Base-by-base conservation (phyloP, 2,797 vertebrate genomes). In the Lophius americanus region DNA sequence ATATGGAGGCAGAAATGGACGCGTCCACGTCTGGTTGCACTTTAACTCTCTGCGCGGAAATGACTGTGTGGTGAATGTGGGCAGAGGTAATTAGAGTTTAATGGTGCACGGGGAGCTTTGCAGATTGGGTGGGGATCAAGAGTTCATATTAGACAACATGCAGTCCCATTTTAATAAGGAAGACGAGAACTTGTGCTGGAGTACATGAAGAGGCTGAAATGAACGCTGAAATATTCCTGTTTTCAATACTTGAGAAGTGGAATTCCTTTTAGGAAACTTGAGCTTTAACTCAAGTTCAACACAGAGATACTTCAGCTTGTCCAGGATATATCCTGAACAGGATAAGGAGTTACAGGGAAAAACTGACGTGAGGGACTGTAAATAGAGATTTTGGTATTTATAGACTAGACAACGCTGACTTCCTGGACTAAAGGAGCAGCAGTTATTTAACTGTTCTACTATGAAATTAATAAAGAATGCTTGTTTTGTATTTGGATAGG, bases 51-150 rank as follows among this genome's bases (percentile, higher is more conserved):
- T 56, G 82, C 71, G 54, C 66, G 81, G 85, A 83, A 87, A 90
- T 89, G 78, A 87, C 84, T 47, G 49, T 58, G 75, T 86, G 83
- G 89, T 91, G 87, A 84, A 79, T 12, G 38, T 60, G 41, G 75
- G 73, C 79, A 71, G 77, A 73, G 71, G 82, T 90, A 90, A 91
- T 92, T 87, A 85, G 80, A 73, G 48, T 73, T 81, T 90, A 86
- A 90, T 90, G 71, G 77, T 62, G 66, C 81, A 66, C 32, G 54
- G 72, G 63, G 76, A 70, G 73, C 51, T 79, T 72, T 48, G 59
- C 68, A 76, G 73, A 71, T 72, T 76, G 68, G 82, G 74, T 44
- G 51, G 61, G 61, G 76, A 81, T 86, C 70, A 76, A 64, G 62
- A 74, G 76, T 75, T 85, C 67, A 73, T 69, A 79, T 66, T 68